These are phyloP conservation scores for Liparis tanakae DNA, from an alignment of 2,797 vertebrate species.

Conservation along the genomic window DNA sequence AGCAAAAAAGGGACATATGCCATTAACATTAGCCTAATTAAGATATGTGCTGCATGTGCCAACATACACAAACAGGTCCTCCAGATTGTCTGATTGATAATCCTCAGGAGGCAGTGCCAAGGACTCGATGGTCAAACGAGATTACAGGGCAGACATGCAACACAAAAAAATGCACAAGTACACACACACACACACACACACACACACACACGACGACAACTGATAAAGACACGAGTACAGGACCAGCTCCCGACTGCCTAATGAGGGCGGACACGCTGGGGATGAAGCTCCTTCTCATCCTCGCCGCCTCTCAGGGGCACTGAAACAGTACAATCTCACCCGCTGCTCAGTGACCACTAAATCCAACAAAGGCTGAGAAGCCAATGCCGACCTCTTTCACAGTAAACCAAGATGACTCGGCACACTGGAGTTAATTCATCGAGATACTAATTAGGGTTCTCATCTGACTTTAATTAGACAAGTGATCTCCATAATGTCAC, in stretches of 20 bases:
- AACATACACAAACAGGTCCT: slow-evolving; percentile 40
- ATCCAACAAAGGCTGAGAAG: slow-evolving; percentile 31
- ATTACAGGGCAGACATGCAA: slow-evolving; percentile 3
- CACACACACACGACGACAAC: slow-evolving; percentile 15
- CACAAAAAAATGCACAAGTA: neutral
- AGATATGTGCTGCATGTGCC: neutral
- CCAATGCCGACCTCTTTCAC: neutral
- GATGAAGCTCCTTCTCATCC: slow-evolving; percentile 63
- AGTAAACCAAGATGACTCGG: slow-evolving; percentile 39
- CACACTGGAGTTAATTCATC: slow-evolving; percentile 38
- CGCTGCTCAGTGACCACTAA: slow-evolving; percentile 64
- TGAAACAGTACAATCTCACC: slow-evolving; percentile 49
- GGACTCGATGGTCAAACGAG: slow-evolving; percentile 25
- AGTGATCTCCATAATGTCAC: slow-evolving; percentile 33
- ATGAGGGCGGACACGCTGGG: slow-evolving; percentile 67
- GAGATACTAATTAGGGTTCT: slow-evolving; percentile 42
- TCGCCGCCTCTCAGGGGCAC: slow-evolving; percentile 43
- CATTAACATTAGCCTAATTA: slow-evolving; percentile 21
- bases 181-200: neutral
- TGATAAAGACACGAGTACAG: slow-evolving; percentile 30
- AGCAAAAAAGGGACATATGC: slow-evolving; percentile 4
- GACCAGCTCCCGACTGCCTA: slow-evolving; percentile 44
- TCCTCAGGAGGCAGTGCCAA: slow-evolving; percentile 10
- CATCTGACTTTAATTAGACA: slow-evolving; percentile 49
- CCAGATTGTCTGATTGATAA: slow-evolving; percentile 31